Conservation (phyloP, 2,797 vertebrate genomes). For the Chelonia mydas region DNA sequence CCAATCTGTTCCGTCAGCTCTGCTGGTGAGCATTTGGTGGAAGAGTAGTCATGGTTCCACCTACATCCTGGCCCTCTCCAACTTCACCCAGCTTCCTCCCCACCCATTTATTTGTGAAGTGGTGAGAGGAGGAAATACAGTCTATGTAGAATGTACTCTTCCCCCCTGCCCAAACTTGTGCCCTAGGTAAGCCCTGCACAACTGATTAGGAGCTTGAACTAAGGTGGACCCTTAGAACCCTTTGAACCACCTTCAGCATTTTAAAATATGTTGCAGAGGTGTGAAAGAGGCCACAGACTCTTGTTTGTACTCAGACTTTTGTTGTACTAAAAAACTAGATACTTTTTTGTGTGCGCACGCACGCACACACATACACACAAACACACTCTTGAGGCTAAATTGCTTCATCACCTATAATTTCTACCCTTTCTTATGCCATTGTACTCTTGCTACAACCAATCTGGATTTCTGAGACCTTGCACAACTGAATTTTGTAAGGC, state of each 20-base stretch:
- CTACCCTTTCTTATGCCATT: conserved; percentile 22
- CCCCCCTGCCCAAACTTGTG: not conserved
- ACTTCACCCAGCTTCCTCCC: not conserved
- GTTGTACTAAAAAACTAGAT: conserved; percentile 37
- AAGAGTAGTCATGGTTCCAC: not conserved
- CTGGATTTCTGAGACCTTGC: conserved; percentile 41
- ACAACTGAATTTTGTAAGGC: conserved; percentile 60
- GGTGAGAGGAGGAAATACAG: not conserved
- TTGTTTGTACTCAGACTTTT: conserved; percentile 33
- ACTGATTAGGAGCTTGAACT: not conserved
- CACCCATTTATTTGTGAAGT: not conserved
- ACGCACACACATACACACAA: not conserved
- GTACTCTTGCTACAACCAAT: conserved; percentile 51
- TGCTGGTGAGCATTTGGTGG: not conserved
- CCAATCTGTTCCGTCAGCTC: not conserved
- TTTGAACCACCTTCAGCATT: conserved; percentile 54
- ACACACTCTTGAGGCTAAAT: conserved; percentile 47
- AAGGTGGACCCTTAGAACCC: conserved; percentile 45
- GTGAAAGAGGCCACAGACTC: conserved; percentile 51
- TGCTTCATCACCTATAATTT: conserved; percentile 51
- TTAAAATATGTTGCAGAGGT: conserved; percentile 30
- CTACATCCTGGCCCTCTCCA: not conserved
- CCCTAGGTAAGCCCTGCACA: not conserved
- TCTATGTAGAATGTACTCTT: not conserved
- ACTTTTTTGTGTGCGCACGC: not conserved